Evolutionary conservation across 2,797 vertebrate genomes (phyloP).

Genomic region (Amblyraja radiata): DNA sequence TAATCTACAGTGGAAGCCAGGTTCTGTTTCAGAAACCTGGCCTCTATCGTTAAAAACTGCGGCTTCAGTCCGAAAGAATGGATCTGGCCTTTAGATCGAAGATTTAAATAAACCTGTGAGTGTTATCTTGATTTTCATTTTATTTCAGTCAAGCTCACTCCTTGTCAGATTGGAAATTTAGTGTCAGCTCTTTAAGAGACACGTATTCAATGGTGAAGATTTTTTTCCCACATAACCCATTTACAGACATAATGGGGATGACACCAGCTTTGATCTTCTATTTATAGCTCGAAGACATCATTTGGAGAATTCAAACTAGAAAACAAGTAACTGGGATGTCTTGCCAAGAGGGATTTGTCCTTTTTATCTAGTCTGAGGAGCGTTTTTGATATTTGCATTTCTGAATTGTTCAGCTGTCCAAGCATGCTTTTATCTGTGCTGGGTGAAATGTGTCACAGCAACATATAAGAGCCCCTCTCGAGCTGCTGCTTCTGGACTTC

Average conservation of each 20-base stretch:
- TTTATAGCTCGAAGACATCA: conserved; percentile 62
- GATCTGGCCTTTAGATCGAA: not conserved
- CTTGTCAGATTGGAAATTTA: not conserved
- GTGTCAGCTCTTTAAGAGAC: conserved; percentile 31
- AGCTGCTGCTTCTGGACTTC: conserved; percentile 80
- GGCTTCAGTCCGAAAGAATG: not conserved
- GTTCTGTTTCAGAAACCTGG: not conserved
- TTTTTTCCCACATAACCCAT: conserved; percentile 31
- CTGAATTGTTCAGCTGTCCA: conserved; percentile 94
- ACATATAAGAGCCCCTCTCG: conserved; percentile 78
- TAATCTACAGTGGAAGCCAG: not conserved
- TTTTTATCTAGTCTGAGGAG: conserved; percentile 75
- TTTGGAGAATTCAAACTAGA: conserved; percentile 64
- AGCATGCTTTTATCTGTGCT: conserved; percentile 77
- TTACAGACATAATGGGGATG: conserved; percentile 37
- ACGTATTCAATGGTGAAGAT: not conserved
- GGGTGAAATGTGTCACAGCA: conserved; percentile 84
- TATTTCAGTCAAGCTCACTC: not conserved
- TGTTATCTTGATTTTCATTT: not conserved
- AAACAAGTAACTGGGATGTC: conserved; percentile 72
- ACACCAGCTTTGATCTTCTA: conserved; percentile 37
- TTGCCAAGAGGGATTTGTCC: conserved; percentile 92
- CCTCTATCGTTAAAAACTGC: not conserved
- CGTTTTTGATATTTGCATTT: conserved; percentile 86
- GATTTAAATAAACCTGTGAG: not conserved